Conservation (phyloP, 2,888 invertebrate genomes). For the Dusona sp. region DNA sequence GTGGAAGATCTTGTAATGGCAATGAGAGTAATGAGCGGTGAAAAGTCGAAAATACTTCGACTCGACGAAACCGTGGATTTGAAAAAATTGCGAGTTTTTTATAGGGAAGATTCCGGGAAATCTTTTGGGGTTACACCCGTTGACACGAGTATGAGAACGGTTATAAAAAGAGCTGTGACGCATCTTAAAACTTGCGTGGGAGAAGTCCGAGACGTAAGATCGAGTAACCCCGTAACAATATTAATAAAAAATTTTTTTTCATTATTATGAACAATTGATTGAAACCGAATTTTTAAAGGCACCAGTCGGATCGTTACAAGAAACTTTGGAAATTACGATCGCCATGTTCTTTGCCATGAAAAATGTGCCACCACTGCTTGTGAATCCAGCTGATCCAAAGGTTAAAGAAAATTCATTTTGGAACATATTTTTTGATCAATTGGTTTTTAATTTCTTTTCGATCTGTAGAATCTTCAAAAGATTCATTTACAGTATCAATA, state of each 20-base stretch:
- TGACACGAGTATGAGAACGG: constrained; percentile 85
- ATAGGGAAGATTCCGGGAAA: constrained; percentile 88
- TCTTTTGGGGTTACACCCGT: constrained; percentile 86
- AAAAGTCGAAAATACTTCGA: constrained; percentile 82
- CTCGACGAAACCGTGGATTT: constrained; percentile 86
- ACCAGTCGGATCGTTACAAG: constrained; percentile 85
- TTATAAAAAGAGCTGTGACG: constrained; percentile 85
- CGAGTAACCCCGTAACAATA: too few species aligned
- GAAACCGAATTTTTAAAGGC: constrained; percentile 81
- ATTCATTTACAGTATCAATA: too few species aligned
- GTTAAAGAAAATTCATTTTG: constrained; percentile 75
- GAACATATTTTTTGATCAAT: too few species aligned
- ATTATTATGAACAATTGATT: too few species aligned
- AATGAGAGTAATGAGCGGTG: constrained; percentile 87
- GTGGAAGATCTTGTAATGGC: constrained; percentile 91
- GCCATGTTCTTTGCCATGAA: constrained; percentile 86
- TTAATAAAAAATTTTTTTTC: too few species aligned
- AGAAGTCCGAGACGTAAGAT: constrained; percentile 82
- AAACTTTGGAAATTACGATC: constrained; percentile 86
- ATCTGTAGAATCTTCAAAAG: too few species aligned
- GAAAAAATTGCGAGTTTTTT: constrained; percentile 86
- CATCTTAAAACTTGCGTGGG: constrained; percentile 86
- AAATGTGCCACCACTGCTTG: constrained; percentile 86
- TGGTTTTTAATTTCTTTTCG: too few species aligned
- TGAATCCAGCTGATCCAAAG: constrained; percentile 86